phyloP scores from a whole-genome alignment of 2,797 vertebrate species.

The Halcyon chelicuti region DNA sequence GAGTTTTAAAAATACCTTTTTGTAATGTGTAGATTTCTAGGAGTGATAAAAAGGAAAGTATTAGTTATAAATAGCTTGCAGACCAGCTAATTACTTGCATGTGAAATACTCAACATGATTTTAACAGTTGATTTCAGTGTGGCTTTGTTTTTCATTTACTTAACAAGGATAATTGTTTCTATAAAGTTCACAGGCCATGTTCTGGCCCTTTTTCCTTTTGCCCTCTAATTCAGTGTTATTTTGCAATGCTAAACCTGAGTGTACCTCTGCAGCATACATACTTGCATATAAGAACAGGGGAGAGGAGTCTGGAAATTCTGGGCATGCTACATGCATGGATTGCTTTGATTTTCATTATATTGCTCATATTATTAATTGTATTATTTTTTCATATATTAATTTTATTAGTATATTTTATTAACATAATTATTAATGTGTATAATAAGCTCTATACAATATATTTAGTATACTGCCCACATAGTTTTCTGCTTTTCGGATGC shows the following conservation, averaged over 20 bases:
- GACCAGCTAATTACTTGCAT: background rate
- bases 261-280: background rate
- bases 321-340: background rate
- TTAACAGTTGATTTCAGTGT: background rate
- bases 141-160: constrained; percentile 7
- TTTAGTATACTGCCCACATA: background rate
- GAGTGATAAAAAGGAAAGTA: background rate
- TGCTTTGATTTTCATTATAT: background rate
- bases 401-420: background rate
- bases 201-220: background rate
- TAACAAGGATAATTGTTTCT: background rate
- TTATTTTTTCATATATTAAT: background rate
- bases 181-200: background rate
- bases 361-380: background rate
- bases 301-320: background rate
- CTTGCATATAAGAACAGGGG: background rate
- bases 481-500: background rate
- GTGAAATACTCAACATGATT: background rate
- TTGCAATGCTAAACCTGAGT: background rate
- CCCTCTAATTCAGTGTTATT: background rate
- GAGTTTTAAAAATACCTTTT: background rate
- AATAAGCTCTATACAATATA: background rate
- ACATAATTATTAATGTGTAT: background rate
- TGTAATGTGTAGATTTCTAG: background rate
- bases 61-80: background rate